Base-by-base conservation (phyloP, 2,113 vertebrate species). In the Scolopax mira region DNA sequence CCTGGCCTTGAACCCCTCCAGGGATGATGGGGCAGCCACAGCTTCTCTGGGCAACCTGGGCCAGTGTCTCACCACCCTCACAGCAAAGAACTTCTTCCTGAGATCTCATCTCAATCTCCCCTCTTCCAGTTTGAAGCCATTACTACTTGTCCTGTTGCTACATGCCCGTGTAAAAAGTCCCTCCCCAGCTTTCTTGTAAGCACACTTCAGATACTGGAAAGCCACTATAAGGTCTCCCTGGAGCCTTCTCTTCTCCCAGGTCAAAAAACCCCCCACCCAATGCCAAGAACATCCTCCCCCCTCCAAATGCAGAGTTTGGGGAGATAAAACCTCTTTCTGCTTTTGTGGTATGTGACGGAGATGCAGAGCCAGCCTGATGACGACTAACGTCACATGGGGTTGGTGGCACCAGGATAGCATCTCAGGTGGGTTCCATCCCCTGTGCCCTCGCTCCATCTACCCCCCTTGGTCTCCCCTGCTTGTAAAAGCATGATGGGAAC, bases 331-430 rank as follows among this genome's bases (percentile, higher is more conserved):
- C 0, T 0, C 66, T 75, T 54, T 60, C 66, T 46, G 48, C 65
- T 74, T 60, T 85, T 55, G 48, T 4, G 33, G 58, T 16, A 31
- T 1, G 41, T 1, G 0, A 27, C 7, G 71, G 72, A 89, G 64
- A 23, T 3, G 28, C 48, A 64, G 70, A 31, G 79, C 44, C 46
- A 24, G 83, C 31, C 84, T 6, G 28, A 18, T 3, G 77, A 61
- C 0, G 7, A 60, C 54, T 10, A 33, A 72, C 0, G 2, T 52
- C 67, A 58, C 57, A 9, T 0, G 0, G 35, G 44, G 61, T 14
- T 17, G 49, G 72, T 74, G 78, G 61, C 28, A 54, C 49, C 44
- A 22, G 48, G 46, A 78, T 60, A 39, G 52, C 69, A 46, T 71
- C 71, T 72, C 41, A 44, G 89, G 86, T 88, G 89, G 79, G 71